Conservation (phyloP, 1,140 invertebrate genomes). For the Cotesia vestalis region DNA sequence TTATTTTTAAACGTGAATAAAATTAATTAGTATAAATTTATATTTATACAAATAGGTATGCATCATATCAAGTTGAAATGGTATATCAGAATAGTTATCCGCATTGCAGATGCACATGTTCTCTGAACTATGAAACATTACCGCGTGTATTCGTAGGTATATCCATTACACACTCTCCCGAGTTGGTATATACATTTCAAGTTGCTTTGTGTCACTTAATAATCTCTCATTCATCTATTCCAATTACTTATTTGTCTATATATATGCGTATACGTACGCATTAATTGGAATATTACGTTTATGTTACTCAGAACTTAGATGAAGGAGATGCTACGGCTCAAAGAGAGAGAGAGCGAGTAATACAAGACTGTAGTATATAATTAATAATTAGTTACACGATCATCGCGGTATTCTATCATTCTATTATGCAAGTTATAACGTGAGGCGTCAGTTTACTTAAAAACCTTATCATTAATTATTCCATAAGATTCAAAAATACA, state of each 20-base stretch:
- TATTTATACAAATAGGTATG: not conserved
- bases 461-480: too few species aligned
- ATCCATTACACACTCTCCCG: constrained; percentile 13
- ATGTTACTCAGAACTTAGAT: too few species aligned
- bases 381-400: too few species aligned
- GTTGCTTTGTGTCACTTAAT: constrained; percentile 24
- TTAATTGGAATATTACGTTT: too few species aligned
- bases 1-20: too few species aligned
- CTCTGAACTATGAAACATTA: constrained; percentile 35
- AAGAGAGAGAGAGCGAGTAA: too few species aligned
- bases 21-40: too few species aligned
- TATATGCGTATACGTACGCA: not conserved
- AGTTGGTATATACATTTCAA: not conserved
- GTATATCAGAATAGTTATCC: constrained; percentile 34
- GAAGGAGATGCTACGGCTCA: too few species aligned
- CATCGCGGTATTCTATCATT: too few species aligned
- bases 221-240: constrained; percentile 35
- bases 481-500: too few species aligned
- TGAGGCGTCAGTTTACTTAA: not conserved
- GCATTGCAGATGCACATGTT: constrained; percentile 34
- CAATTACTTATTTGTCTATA: constrained; percentile 20
- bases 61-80: constrained; percentile 9
- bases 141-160: constrained; percentile 15
- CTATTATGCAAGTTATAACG: too few species aligned
- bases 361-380: too few species aligned